Percentiles rank a stretch among this genome's conserved stretches.
Evolutionary conservation across 2,797 vertebrate genomes (phyloP).

Genomic region (Loriculus beryllinus): DNA sequence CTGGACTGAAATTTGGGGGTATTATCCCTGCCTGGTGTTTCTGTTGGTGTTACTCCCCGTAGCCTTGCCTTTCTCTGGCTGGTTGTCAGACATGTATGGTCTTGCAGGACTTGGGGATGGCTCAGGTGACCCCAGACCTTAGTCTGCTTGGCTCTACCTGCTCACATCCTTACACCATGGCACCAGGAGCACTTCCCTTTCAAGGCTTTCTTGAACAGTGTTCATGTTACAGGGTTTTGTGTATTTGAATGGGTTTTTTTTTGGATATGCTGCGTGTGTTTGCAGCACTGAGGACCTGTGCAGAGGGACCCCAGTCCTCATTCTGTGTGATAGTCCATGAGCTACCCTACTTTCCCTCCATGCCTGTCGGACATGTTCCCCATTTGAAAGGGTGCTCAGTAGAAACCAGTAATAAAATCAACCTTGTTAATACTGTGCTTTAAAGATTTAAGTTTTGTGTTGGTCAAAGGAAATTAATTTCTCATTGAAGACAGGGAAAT

Average conservation of each 20-base stretch:
- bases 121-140: neutral
- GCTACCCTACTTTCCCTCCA: neutral
- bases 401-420: neutral
- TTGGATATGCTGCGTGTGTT: neutral
- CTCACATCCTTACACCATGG: accelerated
- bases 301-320: neutral
- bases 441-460: neutral
- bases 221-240: neutral
- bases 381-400: neutral
- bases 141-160: neutral
- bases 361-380: neutral
- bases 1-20: neutral
- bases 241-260: neutral
- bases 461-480: constrained; percentile 48
- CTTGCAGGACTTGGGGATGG: neutral
- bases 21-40: neutral
- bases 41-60: neutral
- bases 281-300: neutral
- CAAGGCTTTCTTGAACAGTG: neutral
- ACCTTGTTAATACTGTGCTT: neutral
- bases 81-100: neutral
- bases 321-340: neutral
- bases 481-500: constrained; percentile 59
- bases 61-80: neutral
- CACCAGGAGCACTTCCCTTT: neutral